Conservation (phyloP, 2,113 vertebrate species). For the Paradoxurus hermaphroditus region DNA sequence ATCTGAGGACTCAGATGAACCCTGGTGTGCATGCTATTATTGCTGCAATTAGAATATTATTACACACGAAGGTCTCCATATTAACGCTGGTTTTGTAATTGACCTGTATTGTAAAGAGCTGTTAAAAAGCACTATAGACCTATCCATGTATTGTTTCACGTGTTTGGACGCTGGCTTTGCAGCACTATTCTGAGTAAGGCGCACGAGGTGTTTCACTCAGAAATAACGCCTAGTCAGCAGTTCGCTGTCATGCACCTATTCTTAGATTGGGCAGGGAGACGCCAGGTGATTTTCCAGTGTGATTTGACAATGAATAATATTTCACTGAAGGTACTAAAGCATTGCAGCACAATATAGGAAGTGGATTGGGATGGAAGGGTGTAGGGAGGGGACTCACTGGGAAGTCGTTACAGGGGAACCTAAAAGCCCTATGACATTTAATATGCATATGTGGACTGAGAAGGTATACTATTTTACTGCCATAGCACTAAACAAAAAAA, state of each 20-base stretch:
- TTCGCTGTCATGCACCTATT: slow-evolving; percentile 52
- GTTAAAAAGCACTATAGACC: slow-evolving; percentile 77
- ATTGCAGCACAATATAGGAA: slow-evolving; percentile 25
- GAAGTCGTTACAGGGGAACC: slow-evolving; percentile 21
- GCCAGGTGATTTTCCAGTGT: background rate
- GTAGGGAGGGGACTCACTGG: background rate
- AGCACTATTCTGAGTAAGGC: background rate
- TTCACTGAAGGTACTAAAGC: slow-evolving; percentile 60
- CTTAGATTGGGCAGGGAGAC: background rate
- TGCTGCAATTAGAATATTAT: slow-evolving; percentile 68
- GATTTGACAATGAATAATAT: background rate
- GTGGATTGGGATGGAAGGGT: background rate
- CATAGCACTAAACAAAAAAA: background rate
- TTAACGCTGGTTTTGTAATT: slow-evolving; percentile 81
- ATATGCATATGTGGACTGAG: background rate
- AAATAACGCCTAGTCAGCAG: background rate
- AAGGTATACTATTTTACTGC: background rate
- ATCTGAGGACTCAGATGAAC: slow-evolving; percentile 66
- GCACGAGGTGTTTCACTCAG: background rate
- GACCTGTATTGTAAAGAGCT: slow-evolving; percentile 80
- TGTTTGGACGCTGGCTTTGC: slow-evolving; percentile 27
- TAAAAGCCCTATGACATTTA: slow-evolving; percentile 38
- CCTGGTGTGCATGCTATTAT: slow-evolving; percentile 54
- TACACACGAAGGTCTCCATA: slow-evolving; percentile 69
- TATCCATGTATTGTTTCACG: slow-evolving; percentile 64